Percentiles rank a stretch among this genome's conserved stretches.
These are phyloP conservation scores for Streptopelia turtur DNA, from an alignment of 2,797 vertebrate genomes.

Conservation along the genomic window DNA sequence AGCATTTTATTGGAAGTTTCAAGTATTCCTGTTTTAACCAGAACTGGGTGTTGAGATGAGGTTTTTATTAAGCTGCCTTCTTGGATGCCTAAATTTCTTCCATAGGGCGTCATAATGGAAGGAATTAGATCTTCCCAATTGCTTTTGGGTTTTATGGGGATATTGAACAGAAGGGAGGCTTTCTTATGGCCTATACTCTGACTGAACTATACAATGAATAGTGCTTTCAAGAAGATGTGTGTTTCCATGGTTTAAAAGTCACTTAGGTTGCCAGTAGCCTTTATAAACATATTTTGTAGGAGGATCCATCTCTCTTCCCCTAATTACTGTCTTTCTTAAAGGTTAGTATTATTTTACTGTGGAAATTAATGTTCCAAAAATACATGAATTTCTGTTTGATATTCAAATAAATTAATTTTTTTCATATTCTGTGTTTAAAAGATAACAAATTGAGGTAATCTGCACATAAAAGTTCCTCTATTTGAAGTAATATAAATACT, in stretches of 20 bases:
- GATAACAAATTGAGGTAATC: neutral
- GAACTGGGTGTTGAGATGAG: neutral
- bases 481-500: neutral
- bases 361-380: neutral
- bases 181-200: neutral
- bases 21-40: neutral
- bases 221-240: neutral
- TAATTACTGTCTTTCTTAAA: neutral
- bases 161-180: neutral
- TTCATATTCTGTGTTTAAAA: neutral
- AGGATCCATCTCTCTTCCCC: neutral
- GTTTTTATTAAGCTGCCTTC: neutral
- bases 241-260: neutral
- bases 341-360: neutral
- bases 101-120: neutral
- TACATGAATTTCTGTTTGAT: neutral
- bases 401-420: neutral
- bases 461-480: neutral
- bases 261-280: neutral
- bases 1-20: neutral
- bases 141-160: neutral
- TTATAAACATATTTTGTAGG: neutral
- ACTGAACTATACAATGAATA: neutral
- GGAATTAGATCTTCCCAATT: neutral
- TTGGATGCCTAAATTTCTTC: neutral